Evolutionary conservation across 1,140 invertebrate species (phyloP), one percentile per base, ranked within the genome.

Genomic region (Drosophila oshimai): DNA sequence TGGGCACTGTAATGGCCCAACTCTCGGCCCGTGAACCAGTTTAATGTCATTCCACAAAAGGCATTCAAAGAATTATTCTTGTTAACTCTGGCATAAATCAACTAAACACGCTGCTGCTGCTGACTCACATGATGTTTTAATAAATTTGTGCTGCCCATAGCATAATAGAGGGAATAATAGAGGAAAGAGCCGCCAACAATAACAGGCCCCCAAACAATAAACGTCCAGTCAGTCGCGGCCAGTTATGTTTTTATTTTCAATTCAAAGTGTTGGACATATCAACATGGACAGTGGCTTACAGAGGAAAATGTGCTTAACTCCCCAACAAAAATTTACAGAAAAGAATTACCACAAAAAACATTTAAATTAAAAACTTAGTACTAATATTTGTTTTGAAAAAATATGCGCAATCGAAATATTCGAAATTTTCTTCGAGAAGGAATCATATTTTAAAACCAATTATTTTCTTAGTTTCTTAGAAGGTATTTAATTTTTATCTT

Each of bases 211-310:
- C 62, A 18, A 67, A 76, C 57, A 70, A 76, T 50, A 76, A 67
- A 68, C 69, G 58, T 47, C 37, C 37, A 61, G 41, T 46, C 24
- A 41, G 39, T 17, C 42, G 24, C 28, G 61, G 42, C 57, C 70
- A 73, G 70, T 73, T 73, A 73, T 73, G 70, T 73, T 73, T 73
- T 73, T 73, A 64, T 73, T 73, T 64, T 73, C 49, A 73, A 73
- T 73, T 73, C 70, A 73, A 53, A 72, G 68, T 71, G 68, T 72
- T 73, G 41, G 39, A 33, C 55, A 72, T 47, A 13, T 53, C 36
- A 18, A 22, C 36, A 18, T 17, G 29, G 47, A 71, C 33, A 60
- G 67, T 71, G 67, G 54, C 18, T 22, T 0, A 0, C 6, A 18
- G 5, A n/a, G 12, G 2, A 5, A 12, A n/a, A 26, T 18, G 10